Conservation (phyloP, 2,113 vertebrate genomes). For the Laticauda colubrina region DNA sequence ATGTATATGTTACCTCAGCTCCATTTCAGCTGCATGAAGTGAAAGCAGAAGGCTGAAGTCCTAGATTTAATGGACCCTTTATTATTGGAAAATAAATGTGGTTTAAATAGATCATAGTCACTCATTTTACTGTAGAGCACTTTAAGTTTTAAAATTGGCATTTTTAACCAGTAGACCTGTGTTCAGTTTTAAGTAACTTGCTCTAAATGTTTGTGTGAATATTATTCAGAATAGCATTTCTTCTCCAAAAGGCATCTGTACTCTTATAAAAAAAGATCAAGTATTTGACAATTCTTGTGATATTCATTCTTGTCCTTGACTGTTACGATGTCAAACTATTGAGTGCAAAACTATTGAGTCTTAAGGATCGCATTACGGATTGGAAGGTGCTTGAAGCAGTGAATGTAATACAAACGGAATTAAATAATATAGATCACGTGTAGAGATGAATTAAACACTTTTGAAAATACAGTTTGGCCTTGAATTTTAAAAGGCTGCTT, state of each 20-base stretch:
- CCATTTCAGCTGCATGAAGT: neutral
- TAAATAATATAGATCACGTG: neutral
- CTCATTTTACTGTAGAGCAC: neutral
- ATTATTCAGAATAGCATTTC: neutral
- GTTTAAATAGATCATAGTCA: neutral
- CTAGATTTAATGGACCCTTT: neutral
- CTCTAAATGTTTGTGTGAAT: neutral
- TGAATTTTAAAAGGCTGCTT: neutral
- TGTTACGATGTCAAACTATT: neutral
- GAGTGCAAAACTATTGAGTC: neutral
- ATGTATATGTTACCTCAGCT: neutral
- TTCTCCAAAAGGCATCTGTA: neutral
- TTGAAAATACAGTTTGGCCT: neutral
- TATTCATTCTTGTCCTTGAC: neutral
- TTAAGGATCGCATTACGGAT: neutral
- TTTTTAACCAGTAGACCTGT: neutral
- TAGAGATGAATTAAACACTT: neutral
- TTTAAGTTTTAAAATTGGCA: neutral
- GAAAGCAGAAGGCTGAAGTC: neutral
- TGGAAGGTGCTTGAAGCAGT: neutral
- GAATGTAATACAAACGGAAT: neutral
- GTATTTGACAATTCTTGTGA: neutral
- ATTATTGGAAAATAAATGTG: neutral
- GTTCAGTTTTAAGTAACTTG: neutral
- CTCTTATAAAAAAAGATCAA: neutral